Evolutionary conservation across 2,888 invertebrate species (phyloP).

Genomic region (Ecdyonurus torrentis): DNA sequence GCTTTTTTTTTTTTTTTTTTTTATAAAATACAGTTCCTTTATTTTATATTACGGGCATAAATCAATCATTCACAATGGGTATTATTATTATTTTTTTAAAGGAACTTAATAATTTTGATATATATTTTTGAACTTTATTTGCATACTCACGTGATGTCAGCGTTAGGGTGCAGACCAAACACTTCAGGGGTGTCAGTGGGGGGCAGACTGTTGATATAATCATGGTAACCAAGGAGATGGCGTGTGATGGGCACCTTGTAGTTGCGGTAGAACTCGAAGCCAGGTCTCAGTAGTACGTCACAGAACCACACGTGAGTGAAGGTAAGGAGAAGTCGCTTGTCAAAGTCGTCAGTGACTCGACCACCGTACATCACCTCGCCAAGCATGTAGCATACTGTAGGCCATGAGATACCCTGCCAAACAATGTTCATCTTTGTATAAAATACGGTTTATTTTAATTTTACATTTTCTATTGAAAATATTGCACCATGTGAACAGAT

Average conservation of each 20-base stretch:
- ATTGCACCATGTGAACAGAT: too few relatives aligned
- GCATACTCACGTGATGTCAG: conserved; percentile 71
- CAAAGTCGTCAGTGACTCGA: conserved; percentile 92
- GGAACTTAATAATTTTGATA: background rate
- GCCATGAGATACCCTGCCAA: conserved; percentile 87
- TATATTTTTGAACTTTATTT: too few relatives aligned
- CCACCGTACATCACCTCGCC: conserved; percentile 79
- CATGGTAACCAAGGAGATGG: conserved; percentile 55
- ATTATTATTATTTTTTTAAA: conserved; percentile 2
- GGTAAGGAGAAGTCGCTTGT: conserved; percentile 80
- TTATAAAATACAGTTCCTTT: too few relatives aligned
- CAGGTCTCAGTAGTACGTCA: conserved; percentile 66
- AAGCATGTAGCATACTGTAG: conserved; percentile 92
- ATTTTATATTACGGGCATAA: background rate
- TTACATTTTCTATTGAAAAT: too few relatives aligned
- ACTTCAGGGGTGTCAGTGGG: conserved; percentile 84
- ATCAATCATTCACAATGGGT: background rate
- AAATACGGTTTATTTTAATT: too few relatives aligned
- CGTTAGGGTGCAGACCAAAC: conserved; percentile 90
- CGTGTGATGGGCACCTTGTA: conserved; percentile 81
- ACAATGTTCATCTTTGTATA: too few relatives aligned
- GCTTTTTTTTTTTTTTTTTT: too few relatives aligned
- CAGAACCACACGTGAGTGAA: conserved; percentile 89
- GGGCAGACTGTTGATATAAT: conserved; percentile 74
- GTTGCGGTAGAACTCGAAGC: conserved; percentile 85